A percentile compares a stretch with the other conserved stretches of the same genome.
These are phyloP conservation scores for Eospalax fontanierii DNA, from an alignment of 2,797 vertebrate genomes.

Conservation along the genomic window DNA sequence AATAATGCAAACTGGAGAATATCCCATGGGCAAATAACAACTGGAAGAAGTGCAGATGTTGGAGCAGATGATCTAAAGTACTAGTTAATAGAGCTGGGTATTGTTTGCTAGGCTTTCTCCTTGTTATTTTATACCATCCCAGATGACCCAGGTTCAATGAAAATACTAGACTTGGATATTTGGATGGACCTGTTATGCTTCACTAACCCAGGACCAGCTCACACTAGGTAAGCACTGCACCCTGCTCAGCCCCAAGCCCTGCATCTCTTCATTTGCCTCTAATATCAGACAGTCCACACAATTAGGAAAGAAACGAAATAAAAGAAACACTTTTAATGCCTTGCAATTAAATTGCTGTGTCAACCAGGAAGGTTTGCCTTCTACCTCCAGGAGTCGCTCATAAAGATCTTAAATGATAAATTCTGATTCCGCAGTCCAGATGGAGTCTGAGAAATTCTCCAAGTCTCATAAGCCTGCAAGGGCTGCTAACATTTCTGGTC, in stretches of 20 bases:
- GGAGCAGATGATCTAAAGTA: background rate
- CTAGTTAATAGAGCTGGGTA: background rate
- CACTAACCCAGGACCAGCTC: background rate
- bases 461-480: background rate
- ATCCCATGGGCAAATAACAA: too few relatives aligned
- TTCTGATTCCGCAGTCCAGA: background rate
- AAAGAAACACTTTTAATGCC: background rate
- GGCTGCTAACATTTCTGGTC: background rate
- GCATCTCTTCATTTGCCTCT: conserved; percentile 6
- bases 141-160: background rate
- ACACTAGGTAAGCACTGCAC: background rate
- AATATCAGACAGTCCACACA: background rate
- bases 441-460: background rate
- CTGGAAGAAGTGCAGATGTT: background rate
- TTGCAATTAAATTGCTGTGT: background rate
- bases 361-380: background rate
- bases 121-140: background rate
- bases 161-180: background rate
- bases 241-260: too few relatives aligned
- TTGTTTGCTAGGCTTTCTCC: background rate
- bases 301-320: background rate
- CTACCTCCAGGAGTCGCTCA: background rate
- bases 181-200: background rate
- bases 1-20: background rate
- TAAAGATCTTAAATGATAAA: background rate